Evolutionary conservation across 2,888 invertebrate species (phyloP).

Genomic region (Ceramica pisi): DNA sequence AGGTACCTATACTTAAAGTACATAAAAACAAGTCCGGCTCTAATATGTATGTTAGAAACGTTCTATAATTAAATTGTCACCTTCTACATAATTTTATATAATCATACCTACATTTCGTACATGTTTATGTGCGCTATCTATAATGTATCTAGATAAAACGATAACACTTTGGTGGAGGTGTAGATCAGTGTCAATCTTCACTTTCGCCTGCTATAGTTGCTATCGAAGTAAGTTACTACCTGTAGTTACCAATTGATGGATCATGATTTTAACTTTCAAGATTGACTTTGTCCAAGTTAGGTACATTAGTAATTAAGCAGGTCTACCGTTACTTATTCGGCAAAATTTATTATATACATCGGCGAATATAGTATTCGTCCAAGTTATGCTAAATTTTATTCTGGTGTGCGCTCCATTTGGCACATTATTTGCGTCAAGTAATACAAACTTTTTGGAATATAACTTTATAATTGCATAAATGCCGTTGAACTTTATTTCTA

Average conservation of each 20-base stretch:
- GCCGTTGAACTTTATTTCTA: slow-evolving; percentile 56
- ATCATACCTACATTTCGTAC: slow-evolving; percentile 10
- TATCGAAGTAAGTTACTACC: too few species aligned
- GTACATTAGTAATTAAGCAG: background rate
- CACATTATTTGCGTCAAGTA: slow-evolving; percentile 9
- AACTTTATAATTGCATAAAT: slow-evolving; percentile 7
- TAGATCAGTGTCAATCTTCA: slow-evolving; percentile 51
- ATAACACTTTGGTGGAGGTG: slow-evolving; percentile 29
- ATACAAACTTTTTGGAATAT: slow-evolving; percentile 15
- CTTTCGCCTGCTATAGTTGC: slow-evolving; percentile 19
- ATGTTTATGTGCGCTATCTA: slow-evolving; percentile 23
- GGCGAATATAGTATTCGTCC: too few species aligned
- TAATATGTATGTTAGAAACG: background rate
- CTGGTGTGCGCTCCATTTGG: slow-evolving; percentile 1
- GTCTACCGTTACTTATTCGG: background rate
- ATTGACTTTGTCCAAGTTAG: background rate
- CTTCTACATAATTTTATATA: slow-evolving; percentile 12
- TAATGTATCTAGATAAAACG: slow-evolving; percentile 44
- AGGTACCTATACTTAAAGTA: background rate
- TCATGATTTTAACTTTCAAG: background rate
- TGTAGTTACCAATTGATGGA: background rate
- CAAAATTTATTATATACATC: background rate
- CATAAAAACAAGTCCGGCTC: background rate
- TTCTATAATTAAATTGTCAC: slow-evolving; percentile 9
- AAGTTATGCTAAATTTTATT: too few species aligned